Base-by-base conservation (phyloP, 2,888 invertebrate species). In the Drosophila meridionalis region DNA sequence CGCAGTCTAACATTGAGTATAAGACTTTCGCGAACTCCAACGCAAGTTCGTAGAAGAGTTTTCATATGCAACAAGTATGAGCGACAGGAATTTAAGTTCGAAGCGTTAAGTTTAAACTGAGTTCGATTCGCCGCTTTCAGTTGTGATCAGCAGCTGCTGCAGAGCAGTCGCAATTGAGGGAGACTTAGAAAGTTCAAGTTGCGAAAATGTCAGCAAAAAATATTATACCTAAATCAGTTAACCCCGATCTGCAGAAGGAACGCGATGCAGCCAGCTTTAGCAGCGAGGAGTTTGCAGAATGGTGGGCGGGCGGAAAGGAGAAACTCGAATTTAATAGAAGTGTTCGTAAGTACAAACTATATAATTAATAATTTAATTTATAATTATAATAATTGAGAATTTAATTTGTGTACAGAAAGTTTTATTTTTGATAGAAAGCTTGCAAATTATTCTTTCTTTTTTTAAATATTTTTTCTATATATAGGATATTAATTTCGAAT, bases 301-400 rank as follows among this genome's bases (percentile, higher is more conserved):
- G 96, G 76, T 94, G 97, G 72, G 96, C 97, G 93, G 97, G 97
- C 3, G 95, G 96, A 30, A 93, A 93, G 66, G 94, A 95, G 59
- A 95, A 95, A 32, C 70, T 84, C 0, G 69, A 75, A 30, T 79
- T 81, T 40, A 84, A 72, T n/a, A 56, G 87, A 42, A 62, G 60
- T 28, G 14, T 83, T 20, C 77, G 85, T 86, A 67, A 81, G 85
- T 86, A 11, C 5, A 3, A 2, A 11, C 14, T 45, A 8, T 30
- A 11, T 20, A 43, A 0, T 5, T 14, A 20, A 30, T 7, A 14
- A 30, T 48, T 14, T 2, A 8, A 2, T n/a, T 6, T 30, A 5
- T 32, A 14, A 6, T 1, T 53, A 20, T 48, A 1, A 2, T 48
- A 20, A 20, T 1, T 20, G 20, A 20, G 20, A 20, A 20, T 20